Conservation (phyloP, 1,140 invertebrate genomes). For the Neoseiulus cucumeris region DNA sequence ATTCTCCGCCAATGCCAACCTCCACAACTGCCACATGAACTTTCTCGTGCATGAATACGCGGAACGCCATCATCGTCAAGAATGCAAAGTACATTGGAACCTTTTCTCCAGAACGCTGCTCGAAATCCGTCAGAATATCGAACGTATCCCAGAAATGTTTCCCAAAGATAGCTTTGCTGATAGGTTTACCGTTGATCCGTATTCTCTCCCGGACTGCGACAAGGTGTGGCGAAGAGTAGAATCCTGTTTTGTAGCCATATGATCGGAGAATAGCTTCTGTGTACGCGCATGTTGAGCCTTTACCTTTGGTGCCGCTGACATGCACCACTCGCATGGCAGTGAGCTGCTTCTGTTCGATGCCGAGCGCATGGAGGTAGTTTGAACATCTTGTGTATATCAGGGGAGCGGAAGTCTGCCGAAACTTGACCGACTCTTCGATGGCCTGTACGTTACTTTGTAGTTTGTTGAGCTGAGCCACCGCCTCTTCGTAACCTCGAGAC, state of each 20-base stretch:
- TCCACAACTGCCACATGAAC: slow-evolving; percentile 80
- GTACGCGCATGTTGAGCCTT: slow-evolving; percentile 75
- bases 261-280: slow-evolving; percentile 66
- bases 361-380: slow-evolving; percentile 13
- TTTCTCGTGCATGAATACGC: slow-evolving; percentile 64
- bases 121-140: slow-evolving; percentile 34
- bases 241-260: slow-evolving; percentile 72
- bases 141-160: slow-evolving; percentile 66
- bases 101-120: slow-evolving; percentile 19
- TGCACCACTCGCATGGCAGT: slow-evolving; percentile 60
- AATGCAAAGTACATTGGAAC: slow-evolving; percentile 91
- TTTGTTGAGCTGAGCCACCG: not conserved
- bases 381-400: not conserved
- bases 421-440: not conserved
- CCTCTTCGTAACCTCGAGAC: slow-evolving; percentile 5
- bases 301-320: slow-evolving; percentile 86
- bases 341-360: slow-evolving; percentile 23
- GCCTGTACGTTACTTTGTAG: not conserved
- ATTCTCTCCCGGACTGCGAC: slow-evolving; percentile 79
- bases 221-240: slow-evolving; percentile 89
- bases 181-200: slow-evolving; percentile 55
- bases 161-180: slow-evolving; percentile 50
- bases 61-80: slow-evolving; percentile 70
- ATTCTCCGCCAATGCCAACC: slow-evolving; percentile 88
- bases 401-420: not conserved